Evolutionary conservation across 2,113 vertebrate species (phyloP).

Genomic region (Craseonycteris thonglongyai): DNA sequence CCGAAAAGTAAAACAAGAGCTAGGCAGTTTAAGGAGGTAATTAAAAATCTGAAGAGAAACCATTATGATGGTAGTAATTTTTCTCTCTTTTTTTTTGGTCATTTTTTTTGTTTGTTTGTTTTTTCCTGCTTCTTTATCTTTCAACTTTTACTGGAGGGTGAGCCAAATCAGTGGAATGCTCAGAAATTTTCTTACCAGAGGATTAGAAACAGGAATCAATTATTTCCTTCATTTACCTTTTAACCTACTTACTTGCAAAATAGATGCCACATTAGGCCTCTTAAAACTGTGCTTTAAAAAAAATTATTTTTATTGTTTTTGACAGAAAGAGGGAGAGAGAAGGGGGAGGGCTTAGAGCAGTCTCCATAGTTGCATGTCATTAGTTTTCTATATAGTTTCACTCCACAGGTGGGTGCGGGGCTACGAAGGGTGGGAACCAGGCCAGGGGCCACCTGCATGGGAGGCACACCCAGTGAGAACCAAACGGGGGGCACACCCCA

Average conservation of each 20-base stretch:
- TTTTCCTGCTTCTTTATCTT: background rate
- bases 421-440: no score
- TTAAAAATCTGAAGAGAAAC: background rate
- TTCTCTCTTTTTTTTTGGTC: no score
- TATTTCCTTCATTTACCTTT: background rate
- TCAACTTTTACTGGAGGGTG: background rate
- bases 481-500: no score
- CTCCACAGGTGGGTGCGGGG: no score
- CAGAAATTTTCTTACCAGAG: background rate
- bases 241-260: background rate
- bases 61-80: background rate
- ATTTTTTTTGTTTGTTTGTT: background rate
- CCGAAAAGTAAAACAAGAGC: background rate
- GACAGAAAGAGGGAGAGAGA: no score
- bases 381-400: no score
- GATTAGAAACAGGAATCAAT: background rate
- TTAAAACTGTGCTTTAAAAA: background rate
- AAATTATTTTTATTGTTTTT: no score
- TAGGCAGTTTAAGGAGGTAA: background rate
- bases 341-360: no score
- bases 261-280: background rate
- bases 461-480: no score
- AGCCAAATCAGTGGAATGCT: background rate
- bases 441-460: no score
- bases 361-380: no score